Evolutionary conservation across 2,888 invertebrate species (phyloP), one percentile per base, ranked within the genome.

Genomic region (Pandemis corylana): DNA sequence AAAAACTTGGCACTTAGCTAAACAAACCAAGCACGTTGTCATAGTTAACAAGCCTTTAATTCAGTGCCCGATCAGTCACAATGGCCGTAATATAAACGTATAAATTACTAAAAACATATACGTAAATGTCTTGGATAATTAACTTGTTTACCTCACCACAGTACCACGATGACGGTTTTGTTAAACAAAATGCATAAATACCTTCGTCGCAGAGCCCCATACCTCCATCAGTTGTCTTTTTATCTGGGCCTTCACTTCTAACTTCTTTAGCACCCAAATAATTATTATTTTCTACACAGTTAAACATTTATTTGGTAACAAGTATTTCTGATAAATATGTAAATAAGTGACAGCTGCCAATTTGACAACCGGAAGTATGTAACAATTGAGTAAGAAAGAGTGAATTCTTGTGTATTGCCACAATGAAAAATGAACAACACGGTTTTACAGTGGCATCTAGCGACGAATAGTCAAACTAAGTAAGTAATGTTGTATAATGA

Each of bases 201-300:
- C 93, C 94, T 85, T 93, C 93, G 78, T 94, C 92, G 78, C 94
- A 93, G 77, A 93, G 89, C 77, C 94, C 93, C 93, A 94, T 94
- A 74, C 70, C 80, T 76, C 68, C 69, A 69, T 68, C 61, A 7
- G 44, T 28, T 65, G 59, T 65, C 61, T 68, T 76, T 46, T 72
- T 76, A 53, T 12, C 46, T 28, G 75, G 68, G 63, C 59, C 76
- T 49, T 66, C 64, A 72, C 68, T 72, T 42, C 51, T 44, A 42
- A 69, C 68, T 68, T 61, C 69, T 59, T 69, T 74, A 68, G 66
- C 73, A 76, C 66, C 70, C 68, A 77, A 72, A 59, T 75, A 79
- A 76, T 78, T 76, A 68, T 76, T 72, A 68, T 76, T 69, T 75
- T 76, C 71, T 65, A 76, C 76, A 75, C 68, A 75, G 59, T 76